phyloP scores from a whole-genome alignment of 2,113 vertebrate species.

The Eidolon helvum region DNA sequence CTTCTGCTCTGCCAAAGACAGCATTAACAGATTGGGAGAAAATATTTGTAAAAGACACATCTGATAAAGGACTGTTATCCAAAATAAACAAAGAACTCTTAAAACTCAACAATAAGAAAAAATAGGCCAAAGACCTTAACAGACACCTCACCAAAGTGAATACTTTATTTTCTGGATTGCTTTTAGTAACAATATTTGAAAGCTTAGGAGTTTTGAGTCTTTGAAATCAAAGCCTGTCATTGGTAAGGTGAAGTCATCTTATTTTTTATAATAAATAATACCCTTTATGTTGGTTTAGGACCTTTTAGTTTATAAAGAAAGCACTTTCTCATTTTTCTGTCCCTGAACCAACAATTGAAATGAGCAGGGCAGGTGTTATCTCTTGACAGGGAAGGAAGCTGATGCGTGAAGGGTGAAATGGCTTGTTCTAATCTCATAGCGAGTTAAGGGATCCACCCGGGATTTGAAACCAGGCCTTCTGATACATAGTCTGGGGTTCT shows the following conservation, averaged over 20 bases:
- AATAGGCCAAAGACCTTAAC: neutral
- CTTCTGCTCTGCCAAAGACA: neutral
- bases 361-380: neutral
- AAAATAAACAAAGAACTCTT: neutral
- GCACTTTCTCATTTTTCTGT: neutral
- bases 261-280: conserved; percentile 20
- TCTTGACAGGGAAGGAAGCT: neutral
- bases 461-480: neutral
- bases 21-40: neutral
- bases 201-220: neutral
- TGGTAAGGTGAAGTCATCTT: conserved; percentile 34
- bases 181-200: conserved; percentile 49
- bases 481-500: neutral
- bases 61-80: neutral
- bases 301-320: neutral
- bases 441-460: neutral
- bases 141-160: neutral
- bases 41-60: neutral
- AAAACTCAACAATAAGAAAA: neutral
- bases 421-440: neutral
- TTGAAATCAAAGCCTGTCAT: conserved; percentile 27
- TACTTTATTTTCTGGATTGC: conserved; percentile 33
- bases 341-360: neutral
- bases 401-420: neutral
- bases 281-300: neutral